These are phyloP conservation scores for Protosalanx chinensis DNA, from an alignment of 2,797 vertebrate genomes.

Conservation along the genomic window DNA sequence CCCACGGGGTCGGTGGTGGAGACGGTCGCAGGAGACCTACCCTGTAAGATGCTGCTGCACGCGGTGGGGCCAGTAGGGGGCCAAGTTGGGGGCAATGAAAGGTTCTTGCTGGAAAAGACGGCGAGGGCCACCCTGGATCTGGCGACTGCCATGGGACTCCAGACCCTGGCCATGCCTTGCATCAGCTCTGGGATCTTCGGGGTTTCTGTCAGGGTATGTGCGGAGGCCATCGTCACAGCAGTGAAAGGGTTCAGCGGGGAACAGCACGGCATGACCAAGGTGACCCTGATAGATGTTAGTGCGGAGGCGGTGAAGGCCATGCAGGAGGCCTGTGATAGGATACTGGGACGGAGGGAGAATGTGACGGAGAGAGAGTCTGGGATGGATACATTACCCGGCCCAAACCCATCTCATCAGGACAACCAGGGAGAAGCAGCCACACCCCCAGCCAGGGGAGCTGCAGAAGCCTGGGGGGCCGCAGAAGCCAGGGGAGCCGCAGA, in stretches of 20 bases:
- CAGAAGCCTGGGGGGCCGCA: too few species aligned
- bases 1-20: conserved; percentile 36
- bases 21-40: conserved; percentile 55
- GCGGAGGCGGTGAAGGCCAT: conserved; percentile 51
- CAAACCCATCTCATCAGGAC: background rate
- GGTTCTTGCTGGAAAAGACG: conserved; percentile 34
- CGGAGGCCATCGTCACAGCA: conserved; percentile 56
- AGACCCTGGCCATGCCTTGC: conserved; percentile 61
- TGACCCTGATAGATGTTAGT: conserved; percentile 56
- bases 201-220: conserved; percentile 53
- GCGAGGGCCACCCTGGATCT: conserved; percentile 38
- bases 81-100: conserved; percentile 36
- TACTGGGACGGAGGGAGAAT: conserved; percentile 22
- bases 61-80: conserved; percentile 59
- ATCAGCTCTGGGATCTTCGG: conserved; percentile 51
- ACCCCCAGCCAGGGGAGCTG: background rate
- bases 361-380: background rate
- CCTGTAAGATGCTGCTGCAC: conserved; percentile 61
- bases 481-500: too few species aligned
- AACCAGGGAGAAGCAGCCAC: background rate
- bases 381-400: background rate
- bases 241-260: conserved; percentile 47
- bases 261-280: conserved; percentile 33
- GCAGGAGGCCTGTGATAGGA: conserved; percentile 46
- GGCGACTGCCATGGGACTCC: conserved; percentile 37